Evolutionary conservation across 1,140 invertebrate species (phyloP).

Genomic region (Lepidurus packardi): DNA sequence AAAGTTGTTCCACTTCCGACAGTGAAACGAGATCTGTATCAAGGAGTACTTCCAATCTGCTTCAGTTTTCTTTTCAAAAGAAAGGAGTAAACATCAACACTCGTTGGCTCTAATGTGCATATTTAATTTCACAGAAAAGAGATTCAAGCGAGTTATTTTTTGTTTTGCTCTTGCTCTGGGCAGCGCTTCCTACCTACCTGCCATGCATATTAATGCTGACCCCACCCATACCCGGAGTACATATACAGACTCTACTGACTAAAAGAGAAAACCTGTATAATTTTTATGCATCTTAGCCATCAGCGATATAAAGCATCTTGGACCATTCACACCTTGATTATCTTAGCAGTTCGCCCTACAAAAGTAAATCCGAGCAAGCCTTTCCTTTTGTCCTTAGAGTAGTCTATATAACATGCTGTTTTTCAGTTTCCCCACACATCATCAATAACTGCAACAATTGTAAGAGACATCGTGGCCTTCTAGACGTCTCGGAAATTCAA

Average conservation of each 20-base stretch:
- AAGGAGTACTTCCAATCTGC: background rate
- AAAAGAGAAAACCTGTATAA: conserved; percentile 8
- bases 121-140: background rate
- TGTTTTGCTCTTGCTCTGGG: background rate
- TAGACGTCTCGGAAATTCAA: background rate
- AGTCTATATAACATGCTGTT: background rate
- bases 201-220: conserved; percentile 1
- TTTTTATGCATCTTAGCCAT: background rate
- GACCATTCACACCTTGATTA: conserved; percentile 7
- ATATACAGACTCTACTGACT: background rate
- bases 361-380: background rate
- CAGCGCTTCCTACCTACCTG: conserved; percentile 6
- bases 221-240: conserved; percentile 8
- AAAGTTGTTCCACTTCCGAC: background rate
- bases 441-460: background rate
- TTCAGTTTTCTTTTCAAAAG: background rate
- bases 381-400: background rate
- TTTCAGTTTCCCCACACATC: background rate
- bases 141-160: background rate
- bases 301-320: background rate
- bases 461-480: background rate
- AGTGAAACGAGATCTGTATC: background rate
- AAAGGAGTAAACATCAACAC: background rate
- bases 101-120: background rate
- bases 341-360: background rate